Evolutionary conservation across 2,113 vertebrate genomes (phyloP).

Genomic region (Delphinus delphis): DNA sequence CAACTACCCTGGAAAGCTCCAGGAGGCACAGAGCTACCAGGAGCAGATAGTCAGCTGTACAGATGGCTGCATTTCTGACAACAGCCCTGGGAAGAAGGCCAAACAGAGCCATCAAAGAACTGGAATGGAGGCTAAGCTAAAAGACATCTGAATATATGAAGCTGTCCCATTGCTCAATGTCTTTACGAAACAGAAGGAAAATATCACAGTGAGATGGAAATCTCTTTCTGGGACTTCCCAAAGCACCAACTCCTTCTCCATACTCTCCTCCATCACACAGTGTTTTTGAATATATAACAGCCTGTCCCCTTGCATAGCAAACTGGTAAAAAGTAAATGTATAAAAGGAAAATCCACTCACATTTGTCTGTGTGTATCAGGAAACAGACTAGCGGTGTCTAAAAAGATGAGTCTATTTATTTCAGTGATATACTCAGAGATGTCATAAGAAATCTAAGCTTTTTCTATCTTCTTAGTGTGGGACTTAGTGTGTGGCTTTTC

Average conservation of each 20-base stretch:
- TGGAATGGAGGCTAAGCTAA: not conserved
- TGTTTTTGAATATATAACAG: not conserved
- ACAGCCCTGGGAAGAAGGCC: not conserved
- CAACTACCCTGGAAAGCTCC: not conserved
- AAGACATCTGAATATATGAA: conserved; percentile 36
- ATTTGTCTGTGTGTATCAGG: not conserved
- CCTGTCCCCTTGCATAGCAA: not conserved
- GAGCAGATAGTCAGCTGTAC: conserved; percentile 6
- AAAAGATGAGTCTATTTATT: not conserved
- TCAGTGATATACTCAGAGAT: not conserved
- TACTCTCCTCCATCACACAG: not conserved
- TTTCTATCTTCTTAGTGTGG: not conserved
- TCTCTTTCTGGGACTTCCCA: not conserved
- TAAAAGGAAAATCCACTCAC: conserved; percentile 1
- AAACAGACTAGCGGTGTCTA: not conserved
- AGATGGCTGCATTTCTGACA: conserved; percentile 45
- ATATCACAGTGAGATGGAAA: not conserved
- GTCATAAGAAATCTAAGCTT: not conserved
- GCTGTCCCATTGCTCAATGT: not conserved
- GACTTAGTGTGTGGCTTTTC: not conserved
- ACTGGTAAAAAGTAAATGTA: not conserved
- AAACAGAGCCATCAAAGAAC: conserved; percentile 15
- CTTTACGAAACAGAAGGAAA: not conserved
- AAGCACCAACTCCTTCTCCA: not conserved
- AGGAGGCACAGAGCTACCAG: not conserved